Base-by-base conservation (phyloP, 2,888 invertebrate genomes). In the Micoletzkya japonica region DNA sequence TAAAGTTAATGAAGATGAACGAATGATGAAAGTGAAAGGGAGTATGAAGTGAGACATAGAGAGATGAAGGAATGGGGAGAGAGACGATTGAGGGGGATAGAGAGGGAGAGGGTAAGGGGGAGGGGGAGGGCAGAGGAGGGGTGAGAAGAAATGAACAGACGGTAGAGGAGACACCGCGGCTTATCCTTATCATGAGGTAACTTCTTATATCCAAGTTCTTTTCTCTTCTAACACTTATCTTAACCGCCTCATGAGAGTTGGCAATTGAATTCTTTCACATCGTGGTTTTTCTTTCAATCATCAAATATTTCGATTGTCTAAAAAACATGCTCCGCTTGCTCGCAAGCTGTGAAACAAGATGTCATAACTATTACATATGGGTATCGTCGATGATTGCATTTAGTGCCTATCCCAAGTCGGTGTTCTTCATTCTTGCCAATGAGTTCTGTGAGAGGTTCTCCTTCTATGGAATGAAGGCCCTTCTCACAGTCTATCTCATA, bases 371-470 rank as follows among this genome's bases (percentile, higher is more conserved):
- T n/a, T n/a, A n/a, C n/a, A n/a, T n/a, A n/a, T n/a, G n/a, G n/a
- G n/a, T n/a, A n/a, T n/a, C n/a, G n/a, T n/a, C n/a, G n/a, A n/a
- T n/a, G n/a, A n/a, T n/a, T n/a, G n/a, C n/a, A n/a, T n/a, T n/a
- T n/a, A 77, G 77, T 17, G 24, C 32, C 4, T 79, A 77, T 70
- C 79, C 79, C 17, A 72, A 74, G 26, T 72, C 76, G 39, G 92
- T 96, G 24, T 92, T 91, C 83, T 95, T 95, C 88, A 95, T 97
- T 84, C 90, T 97, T 77, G 91, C 91, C 87, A 96, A 94, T 91
- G 97, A 97, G 87, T 95, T 97, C 87, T 97, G 97, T 88, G 97
- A 97, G 87, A 76, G 85, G 14, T 85, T 85, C 77, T 81, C 82
- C 52, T 85, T 83, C 73, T 85, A 85, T 69, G 85, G 85, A 32